phyloP scores from a whole-genome alignment of 2,797 vertebrate genomes.

The Choloepus didactylus region DNA sequence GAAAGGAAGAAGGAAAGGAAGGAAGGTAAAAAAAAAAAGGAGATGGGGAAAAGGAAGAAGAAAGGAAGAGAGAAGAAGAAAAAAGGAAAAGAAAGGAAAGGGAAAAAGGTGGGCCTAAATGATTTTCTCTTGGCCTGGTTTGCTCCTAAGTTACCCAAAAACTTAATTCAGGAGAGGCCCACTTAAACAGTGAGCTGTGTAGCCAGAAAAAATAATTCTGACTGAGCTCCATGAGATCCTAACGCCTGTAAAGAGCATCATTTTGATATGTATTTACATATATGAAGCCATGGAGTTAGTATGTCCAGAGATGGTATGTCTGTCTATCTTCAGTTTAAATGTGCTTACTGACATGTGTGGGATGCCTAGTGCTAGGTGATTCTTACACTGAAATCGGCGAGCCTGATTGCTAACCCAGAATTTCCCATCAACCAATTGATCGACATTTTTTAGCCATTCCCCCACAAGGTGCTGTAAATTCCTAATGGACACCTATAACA shows the following conservation, averaged over 20 bases:
- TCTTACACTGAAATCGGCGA: neutral
- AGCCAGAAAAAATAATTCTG: neutral
- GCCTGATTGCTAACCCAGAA: neutral
- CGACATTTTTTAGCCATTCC: neutral
- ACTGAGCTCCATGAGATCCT: neutral
- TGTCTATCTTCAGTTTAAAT: neutral
- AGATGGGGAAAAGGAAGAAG: neutral
- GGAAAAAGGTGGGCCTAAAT: neutral
- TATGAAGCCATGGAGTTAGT: neutral
- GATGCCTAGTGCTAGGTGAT: neutral
- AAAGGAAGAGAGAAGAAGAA: fast-evolving
- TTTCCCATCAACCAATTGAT: neutral
- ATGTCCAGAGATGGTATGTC: neutral
- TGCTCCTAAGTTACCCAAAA: neutral
- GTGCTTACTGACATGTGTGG: neutral
- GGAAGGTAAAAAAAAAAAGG: neutral
- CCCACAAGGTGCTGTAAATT: neutral
- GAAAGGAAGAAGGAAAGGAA: neutral
- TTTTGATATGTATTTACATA: neutral
- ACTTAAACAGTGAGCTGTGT: neutral
- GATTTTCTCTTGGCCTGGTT: neutral
- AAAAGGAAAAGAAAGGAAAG: neutral
- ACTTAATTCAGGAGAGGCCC: neutral
- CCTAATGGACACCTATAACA: neutral
- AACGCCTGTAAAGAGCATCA: neutral